Base-by-base conservation (phyloP, 2,888 invertebrate species). In the Mythimna pallens region DNA sequence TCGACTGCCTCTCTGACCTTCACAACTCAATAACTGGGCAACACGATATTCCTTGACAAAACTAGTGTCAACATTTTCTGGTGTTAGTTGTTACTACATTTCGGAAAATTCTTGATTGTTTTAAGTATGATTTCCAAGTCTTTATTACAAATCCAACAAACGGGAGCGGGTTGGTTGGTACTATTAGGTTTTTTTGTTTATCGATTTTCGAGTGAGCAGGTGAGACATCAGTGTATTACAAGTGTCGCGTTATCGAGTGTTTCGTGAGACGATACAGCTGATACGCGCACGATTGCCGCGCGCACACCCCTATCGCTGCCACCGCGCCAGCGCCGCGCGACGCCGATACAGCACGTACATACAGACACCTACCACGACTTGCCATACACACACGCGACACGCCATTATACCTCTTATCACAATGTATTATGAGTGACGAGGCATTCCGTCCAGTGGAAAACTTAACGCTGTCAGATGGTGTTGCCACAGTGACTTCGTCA, bases 401-500 rank as follows among this genome's bases (percentile, higher is more conserved):
- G 47, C 58, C 30, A 80, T 55, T 73, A 43, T 74, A 17, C 55
- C 30, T 65, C 67, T 68, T 81, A 82, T 76, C 67, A 57, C 73
- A 62, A 74, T 59, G 25, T 1, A 62, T 59, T 72, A 73, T 36
- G 75, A 58, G 58, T 43, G 40, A n/a, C 54, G 22, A 34, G n/a
- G 8, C 40, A 20, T 54, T n/a, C 1, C 14, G 36, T 3, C 12
- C n/a, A 57, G 14, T 30, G 8, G 70, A 36, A 75, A 40, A 65
- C 22, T 14, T 58, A 67, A 34, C 50, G 8, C 67, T 62, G 72
- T 78, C 30, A 34, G 76, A 70, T 58, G 69, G 61, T 82, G 80
- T 90, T 89, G 90, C 90, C 89, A 89, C 90, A 91, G 89, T 92
- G 91, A 89, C 91, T 91, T 89, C 86, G 84, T 93, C 92, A 93